Evolutionary conservation across 2,113 vertebrate species (phyloP).

Genomic region (Typhlomys cinereus): DNA sequence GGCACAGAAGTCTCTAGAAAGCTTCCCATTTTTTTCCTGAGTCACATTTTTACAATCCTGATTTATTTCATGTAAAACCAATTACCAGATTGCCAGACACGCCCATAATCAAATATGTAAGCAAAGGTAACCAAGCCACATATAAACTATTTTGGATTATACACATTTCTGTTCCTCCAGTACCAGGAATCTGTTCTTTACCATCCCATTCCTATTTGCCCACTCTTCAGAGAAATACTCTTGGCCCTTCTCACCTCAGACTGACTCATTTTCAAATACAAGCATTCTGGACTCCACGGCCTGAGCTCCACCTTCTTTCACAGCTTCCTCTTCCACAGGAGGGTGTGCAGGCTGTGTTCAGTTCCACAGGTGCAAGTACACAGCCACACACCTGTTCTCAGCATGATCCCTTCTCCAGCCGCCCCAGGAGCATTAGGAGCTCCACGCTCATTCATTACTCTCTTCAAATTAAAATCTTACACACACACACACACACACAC

Average conservation of each 20-base stretch:
- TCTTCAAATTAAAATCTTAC: slow-evolving; percentile 10
- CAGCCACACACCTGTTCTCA: neutral
- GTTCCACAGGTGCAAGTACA: slow-evolving; percentile 42
- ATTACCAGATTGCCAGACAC: slow-evolving; percentile 59
- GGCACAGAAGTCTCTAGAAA: slow-evolving; percentile 27
- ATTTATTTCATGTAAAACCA: slow-evolving; percentile 64
- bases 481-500: neutral
- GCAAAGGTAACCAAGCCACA: slow-evolving; percentile 19
- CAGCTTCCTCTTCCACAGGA: slow-evolving; percentile 49
- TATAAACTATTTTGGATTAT: neutral
- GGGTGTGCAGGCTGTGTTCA: neutral
- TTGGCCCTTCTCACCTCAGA: slow-evolving; percentile 40
- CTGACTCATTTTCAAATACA: slow-evolving; percentile 65
- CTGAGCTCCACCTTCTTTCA: slow-evolving; percentile 48
- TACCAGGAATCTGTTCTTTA: slow-evolving; percentile 12
- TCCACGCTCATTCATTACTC: slow-evolving; percentile 39
- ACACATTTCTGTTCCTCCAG: neutral
- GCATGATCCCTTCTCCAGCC: neutral
- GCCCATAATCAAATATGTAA: slow-evolving; percentile 57
- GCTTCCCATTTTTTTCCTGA: slow-evolving; percentile 51
- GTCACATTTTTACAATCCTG: slow-evolving; percentile 57
- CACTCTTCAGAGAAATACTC: neutral
- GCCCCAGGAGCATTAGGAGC: slow-evolving; percentile 7
- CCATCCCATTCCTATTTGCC: neutral
- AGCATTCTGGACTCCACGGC: neutral